Base-by-base conservation (phyloP, 1,140 invertebrate species). In the Laupala kohalensis region DNA sequence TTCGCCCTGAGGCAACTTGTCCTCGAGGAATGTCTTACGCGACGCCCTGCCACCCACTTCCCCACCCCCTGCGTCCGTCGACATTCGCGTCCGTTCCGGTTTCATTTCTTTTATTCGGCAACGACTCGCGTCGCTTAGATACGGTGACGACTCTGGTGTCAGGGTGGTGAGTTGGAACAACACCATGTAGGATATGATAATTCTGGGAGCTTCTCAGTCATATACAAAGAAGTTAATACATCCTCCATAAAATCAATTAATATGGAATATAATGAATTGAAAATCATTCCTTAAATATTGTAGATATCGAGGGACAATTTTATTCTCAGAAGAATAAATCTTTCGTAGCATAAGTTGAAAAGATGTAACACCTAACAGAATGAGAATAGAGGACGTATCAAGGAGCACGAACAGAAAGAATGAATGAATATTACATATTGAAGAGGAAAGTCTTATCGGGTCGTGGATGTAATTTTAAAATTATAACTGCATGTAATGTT, bases 1-100 rank as follows among this genome's bases (percentile, higher is more conserved):
- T 70, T 26, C 69, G 13, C 26, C 69, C 37, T 70, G 69, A 70
- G 69, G 24, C 69, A 63, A 70, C 69, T 27, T 70, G 69, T 70
- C 53, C 69, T 29, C 69, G 63, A 70, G 63, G 69, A 70, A 70
- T 70, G 69, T 28, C 69, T 64, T 70, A 19, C 27, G 27, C 26
- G 12, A 4, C 23, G 23, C 15, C 13, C 25, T 23, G 6, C 67
- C 67, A 5, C 25, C 12, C 28, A 9, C 26, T 12, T 6, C 67
- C n/a, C 30, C 30, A 15, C 30, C 30, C 30, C 30, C n/a, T n/a
- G n/a, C n/a, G n/a, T n/a, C n/a, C n/a, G n/a, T n/a, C n/a, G n/a
- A n/a, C n/a, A n/a, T 37, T 15, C 30, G 9, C 37, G 37, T 53
- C 37, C 9, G 9, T 53, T 53, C 19, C 19, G 37, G 9, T 53